Evolutionary conservation across 2,113 vertebrate species (phyloP).

Genomic region (Lethenteron reissneri): DNA sequence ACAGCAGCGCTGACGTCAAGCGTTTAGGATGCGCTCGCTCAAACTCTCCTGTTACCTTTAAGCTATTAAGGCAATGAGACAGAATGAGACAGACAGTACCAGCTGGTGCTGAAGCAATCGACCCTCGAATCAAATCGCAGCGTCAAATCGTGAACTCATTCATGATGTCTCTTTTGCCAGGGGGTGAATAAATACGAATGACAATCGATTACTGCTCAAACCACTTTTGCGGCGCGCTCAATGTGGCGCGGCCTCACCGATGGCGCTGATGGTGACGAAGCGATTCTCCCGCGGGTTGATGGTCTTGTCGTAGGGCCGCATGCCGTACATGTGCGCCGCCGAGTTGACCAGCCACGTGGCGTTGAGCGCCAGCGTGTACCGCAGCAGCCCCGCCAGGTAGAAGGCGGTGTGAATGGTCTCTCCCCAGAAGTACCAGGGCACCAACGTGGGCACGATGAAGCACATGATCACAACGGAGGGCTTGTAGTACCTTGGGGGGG

Average conservation of each 20-base stretch:
- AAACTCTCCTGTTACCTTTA: too few species aligned
- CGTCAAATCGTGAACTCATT: too few species aligned
- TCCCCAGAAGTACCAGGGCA: constrained; percentile 39
- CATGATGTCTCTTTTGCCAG: too few species aligned
- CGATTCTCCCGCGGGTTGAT: constrained; percentile 38
- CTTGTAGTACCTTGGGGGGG: constrained; percentile 22
- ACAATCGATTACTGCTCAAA: too few species aligned
- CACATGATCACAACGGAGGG: constrained; percentile 29
- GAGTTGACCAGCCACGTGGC: constrained; percentile 43
- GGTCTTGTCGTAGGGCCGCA: constrained; percentile 31
- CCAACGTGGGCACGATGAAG: constrained; percentile 27
- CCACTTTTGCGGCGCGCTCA: too few species aligned
- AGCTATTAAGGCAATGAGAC: too few species aligned
- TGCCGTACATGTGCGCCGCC: constrained; percentile 38
- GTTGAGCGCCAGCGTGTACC: constrained; percentile 35
- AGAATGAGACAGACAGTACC: too few species aligned
- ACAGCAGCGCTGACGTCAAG: too few species aligned
- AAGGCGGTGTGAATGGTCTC: constrained; percentile 44
- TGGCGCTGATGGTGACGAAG: constrained; percentile 30
- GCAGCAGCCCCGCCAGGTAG: constrained; percentile 36
- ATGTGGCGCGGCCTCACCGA: constrained; percentile 21
- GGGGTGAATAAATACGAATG: too few species aligned
- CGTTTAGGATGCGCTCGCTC: too few species aligned
- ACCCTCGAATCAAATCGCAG: too few species aligned
- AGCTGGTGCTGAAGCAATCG: too few species aligned